Conservation (phyloP, 2,888 invertebrate genomes). For the Caenorhabditis sp. region DNA sequence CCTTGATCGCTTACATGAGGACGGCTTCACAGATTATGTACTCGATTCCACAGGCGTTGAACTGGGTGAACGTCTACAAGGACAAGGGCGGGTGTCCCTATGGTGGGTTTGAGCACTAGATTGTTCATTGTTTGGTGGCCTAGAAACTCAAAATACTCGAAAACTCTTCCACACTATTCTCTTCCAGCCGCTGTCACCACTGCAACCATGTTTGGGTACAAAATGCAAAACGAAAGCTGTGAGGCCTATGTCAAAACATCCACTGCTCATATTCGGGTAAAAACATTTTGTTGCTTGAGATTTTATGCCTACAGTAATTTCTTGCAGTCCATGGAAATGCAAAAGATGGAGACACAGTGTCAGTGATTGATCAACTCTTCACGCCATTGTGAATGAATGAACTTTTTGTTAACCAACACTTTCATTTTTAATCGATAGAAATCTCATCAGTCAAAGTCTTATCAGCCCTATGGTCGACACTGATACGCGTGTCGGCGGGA, state of each 20-base stretch:
- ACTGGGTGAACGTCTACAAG: conserved; percentile 3
- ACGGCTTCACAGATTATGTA: conserved; percentile 55
- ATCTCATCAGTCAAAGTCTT: background rate
- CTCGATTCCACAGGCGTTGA: conserved; percentile 29
- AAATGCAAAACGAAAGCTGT: conserved; percentile 35
- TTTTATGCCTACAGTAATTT: background rate
- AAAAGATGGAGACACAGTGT: conserved; percentile 43
- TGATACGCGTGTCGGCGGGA: conserved; percentile 38
- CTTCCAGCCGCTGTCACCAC: conserved; percentile 40
- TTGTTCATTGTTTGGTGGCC: background rate
- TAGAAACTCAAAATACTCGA: background rate
- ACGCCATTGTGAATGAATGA: background rate
- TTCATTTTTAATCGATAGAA: background rate
- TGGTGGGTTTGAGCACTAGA: no score
- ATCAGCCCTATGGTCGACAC: background rate
- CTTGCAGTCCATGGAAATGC: conserved; percentile 39
- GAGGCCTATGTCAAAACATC: conserved; percentile 15
- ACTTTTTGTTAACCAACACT: conserved; percentile 15
- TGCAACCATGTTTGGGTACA: conserved; percentile 49
- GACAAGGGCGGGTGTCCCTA: conserved; percentile 32
- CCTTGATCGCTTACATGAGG: conserved; percentile 52
- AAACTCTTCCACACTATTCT: background rate
- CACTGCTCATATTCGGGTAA: conserved; percentile 36
- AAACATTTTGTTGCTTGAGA: background rate
- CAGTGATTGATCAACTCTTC: background rate